Percentiles rank a stretch among this genome's conserved stretches.
Evolutionary conservation across 1,140 invertebrate genomes (phyloP).

Genomic region (Nomia melanderi): DNA sequence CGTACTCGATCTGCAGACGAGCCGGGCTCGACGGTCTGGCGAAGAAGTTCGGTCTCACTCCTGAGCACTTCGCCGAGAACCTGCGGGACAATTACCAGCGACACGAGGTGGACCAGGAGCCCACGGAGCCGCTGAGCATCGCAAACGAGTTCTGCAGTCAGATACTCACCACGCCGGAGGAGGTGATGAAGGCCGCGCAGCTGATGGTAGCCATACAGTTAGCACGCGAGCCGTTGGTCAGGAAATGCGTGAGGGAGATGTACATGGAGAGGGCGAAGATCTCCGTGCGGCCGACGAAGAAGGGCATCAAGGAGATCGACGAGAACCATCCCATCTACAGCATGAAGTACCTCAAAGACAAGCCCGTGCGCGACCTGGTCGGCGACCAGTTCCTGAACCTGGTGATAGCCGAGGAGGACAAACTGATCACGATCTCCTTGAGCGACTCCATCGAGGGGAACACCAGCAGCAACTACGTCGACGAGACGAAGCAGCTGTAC

Average conservation of each 20-base stretch:
- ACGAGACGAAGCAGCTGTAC: conserved; percentile 95
- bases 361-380: conserved; percentile 94
- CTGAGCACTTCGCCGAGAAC: conserved; percentile 98
- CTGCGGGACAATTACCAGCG: conserved; percentile 97
- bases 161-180: conserved; percentile 85
- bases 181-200: conserved; percentile 92
- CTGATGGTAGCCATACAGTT: conserved; percentile 97
- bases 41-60: conserved; percentile 95
- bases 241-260: conserved; percentile 92
- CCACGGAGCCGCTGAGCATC: conserved; percentile 88
- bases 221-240: conserved; percentile 93
- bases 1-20: conserved; percentile 92
- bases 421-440: conserved; percentile 88
- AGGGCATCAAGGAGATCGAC: conserved; percentile 95
- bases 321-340: conserved; percentile 94
- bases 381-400: conserved; percentile 95
- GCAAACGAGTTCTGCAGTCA: conserved; percentile 86
- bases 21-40: conserved; percentile 92
- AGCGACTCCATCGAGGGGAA: conserved; percentile 90
- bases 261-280: conserved; percentile 95
- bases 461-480: conserved; percentile 88
- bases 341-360: conserved; percentile 97
- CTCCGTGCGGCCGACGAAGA: conserved; percentile 92
- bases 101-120: conserved; percentile 97
- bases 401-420: conserved; percentile 92